Percentiles rank a stretch among this genome's conserved stretches.
phyloP scores from a whole-genome alignment of 1,140 invertebrate species.

The Diploscapter pachys region DNA sequence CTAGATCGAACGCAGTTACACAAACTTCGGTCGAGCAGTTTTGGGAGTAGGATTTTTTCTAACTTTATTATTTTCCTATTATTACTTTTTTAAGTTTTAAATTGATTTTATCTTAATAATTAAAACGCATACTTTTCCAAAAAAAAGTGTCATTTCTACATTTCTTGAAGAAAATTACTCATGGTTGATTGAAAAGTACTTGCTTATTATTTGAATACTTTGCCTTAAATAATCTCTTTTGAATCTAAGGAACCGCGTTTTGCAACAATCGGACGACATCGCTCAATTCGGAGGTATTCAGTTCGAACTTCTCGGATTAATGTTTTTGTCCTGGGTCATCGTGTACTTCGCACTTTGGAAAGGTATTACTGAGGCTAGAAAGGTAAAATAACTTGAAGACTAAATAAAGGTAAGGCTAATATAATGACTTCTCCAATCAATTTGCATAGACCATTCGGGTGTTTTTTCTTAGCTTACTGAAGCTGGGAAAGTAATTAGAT shows the following conservation, averaged over 20 bases:
- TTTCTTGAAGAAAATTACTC: neutral
- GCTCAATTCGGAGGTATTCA: constrained; percentile 77
- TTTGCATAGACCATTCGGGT: too few relatives aligned
- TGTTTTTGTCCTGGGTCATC: constrained; percentile 82
- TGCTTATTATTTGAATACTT: too few relatives aligned
- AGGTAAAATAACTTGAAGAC: constrained; percentile 65
- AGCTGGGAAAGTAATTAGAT: too few relatives aligned
- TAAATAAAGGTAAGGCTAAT: neutral
- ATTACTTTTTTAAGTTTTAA: too few relatives aligned
- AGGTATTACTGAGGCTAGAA: constrained; percentile 90
- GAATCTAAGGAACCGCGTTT: constrained; percentile 72
- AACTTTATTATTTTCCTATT: too few relatives aligned
- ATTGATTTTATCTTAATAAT: too few relatives aligned
- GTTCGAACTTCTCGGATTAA: constrained; percentile 83
- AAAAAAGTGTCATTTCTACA: too few relatives aligned
- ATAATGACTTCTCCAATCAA: too few relatives aligned
- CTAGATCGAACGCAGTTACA: constrained; percentile 35
- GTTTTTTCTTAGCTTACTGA: too few relatives aligned
- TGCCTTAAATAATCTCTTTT: neutral
- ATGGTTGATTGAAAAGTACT: neutral
- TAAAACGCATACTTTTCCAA: too few relatives aligned
- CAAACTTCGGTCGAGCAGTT: constrained; percentile 56
- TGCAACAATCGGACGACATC: constrained; percentile 80
- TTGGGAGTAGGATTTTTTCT: constrained; percentile 48
- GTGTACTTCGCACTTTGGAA: constrained; percentile 98